These are phyloP conservation scores for Lycaena phlaeas DNA, from an alignment of 2,888 invertebrate genomes.

Conservation along the genomic window DNA sequence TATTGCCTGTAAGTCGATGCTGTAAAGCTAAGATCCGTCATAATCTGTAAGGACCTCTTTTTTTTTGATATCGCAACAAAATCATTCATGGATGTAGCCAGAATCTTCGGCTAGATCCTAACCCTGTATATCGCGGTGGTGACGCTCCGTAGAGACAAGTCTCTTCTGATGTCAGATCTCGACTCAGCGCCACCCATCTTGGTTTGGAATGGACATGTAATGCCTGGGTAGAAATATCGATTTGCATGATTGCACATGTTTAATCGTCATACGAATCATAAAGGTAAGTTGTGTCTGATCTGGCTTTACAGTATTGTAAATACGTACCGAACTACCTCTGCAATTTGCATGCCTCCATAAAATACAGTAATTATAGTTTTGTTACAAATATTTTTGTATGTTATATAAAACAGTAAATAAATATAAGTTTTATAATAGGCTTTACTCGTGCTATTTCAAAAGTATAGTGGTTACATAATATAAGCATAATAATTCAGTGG, in stretches of 20 bases:
- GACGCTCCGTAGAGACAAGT: no score
- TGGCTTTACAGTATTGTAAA: conserved; percentile 32
- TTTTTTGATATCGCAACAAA: no score
- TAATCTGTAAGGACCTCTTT: no score
- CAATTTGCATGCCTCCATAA: conserved; percentile 48
- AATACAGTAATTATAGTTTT: conserved; percentile 52
- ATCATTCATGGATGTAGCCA: no score
- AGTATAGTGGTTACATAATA: conserved; percentile 27
- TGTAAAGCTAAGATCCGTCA: conserved; percentile 18
- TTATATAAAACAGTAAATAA: conserved; percentile 42
- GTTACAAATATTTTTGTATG: conserved; percentile 55
- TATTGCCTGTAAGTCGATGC: conserved; percentile 25
- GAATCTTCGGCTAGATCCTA: no score
- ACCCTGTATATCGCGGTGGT: no score
- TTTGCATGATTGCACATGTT: background rate
- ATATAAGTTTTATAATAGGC: conserved; percentile 38
- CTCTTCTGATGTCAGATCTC: no score
- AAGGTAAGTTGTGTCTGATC: conserved; percentile 16
- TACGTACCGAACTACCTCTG: conserved; percentile 66
- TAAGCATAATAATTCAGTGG: conserved; percentile 44
- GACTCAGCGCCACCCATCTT: no score
- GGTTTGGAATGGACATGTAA: no score
- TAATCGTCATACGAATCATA: no score
- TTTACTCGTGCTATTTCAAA: conserved; percentile 32
- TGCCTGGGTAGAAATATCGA: no score